Evolutionary conservation across 2,888 invertebrate genomes (phyloP), one percentile per base, ranked within the genome.

Genomic region (Drosophila koepferae): DNA sequence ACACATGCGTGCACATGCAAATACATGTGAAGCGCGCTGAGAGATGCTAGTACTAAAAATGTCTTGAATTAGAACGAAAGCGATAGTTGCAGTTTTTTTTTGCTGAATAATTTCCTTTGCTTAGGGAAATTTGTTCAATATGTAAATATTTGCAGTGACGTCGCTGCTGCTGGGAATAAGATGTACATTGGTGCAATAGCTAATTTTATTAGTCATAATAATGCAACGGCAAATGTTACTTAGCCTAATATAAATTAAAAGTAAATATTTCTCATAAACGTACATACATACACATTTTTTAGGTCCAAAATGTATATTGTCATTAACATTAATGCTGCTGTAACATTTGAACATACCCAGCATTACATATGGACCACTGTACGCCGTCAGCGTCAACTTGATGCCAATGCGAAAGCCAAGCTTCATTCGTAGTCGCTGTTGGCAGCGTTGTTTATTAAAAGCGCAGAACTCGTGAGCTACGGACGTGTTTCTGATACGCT

Each of bases 381-480:
- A 55, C 74, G 63, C 38, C 9, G 68, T n/a, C 63, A 43, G 51
- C 61, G 59, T 34, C 64, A 40, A 49, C 51, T 56, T 55, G 14
- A 54, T 63, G 75, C 63, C 48, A 43, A 64, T 71, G 74, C 65
- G 46, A 71, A 49, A 74, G 82, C 74, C 80, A 70, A 82, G 86
- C 86, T 87, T 78, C 75, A 81, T 81, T 74, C 74, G 81, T 63
- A 68, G 77, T 61, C 71, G 72, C 48, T 44, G 66, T 23, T 66
- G 75, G 80, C 85, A 82, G 82, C 84, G 76, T 79, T 77, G 84
- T 90, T 91, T 90, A 91, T 91, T 91, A 82, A 91, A 90, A 88
- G 84, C 83, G 82, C 86, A 90, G 90, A 91, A 90, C 90, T 90
- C 90, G 90, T 85, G 81, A 91, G 89, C 90, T 86, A 77, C 90